phyloP scores from a whole-genome alignment of 2,113 vertebrate genomes.

The Delphinapterus leucas region DNA sequence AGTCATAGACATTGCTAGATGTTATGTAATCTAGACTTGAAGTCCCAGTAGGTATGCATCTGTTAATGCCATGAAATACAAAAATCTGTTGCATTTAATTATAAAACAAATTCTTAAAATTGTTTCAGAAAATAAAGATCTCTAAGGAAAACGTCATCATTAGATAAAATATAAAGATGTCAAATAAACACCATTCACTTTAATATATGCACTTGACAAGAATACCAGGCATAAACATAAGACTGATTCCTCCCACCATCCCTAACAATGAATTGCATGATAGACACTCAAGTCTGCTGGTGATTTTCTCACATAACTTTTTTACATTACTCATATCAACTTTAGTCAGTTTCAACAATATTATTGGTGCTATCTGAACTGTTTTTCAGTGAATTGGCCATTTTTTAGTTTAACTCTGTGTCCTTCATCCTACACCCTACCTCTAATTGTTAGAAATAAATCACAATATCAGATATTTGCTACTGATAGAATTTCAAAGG shows the following conservation, averaged over 20 bases:
- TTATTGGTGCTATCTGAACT: neutral
- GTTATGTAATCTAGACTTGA: neutral
- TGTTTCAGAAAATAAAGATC: neutral
- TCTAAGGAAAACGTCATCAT: neutral
- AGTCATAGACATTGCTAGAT: neutral
- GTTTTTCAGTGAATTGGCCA: neutral
- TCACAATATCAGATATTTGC: neutral
- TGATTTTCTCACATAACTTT: neutral
- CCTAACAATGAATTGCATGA: neutral
- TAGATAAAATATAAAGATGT: neutral
- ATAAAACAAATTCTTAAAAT: neutral
- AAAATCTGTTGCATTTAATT: neutral
- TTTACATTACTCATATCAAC: neutral
- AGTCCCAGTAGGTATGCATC: neutral
- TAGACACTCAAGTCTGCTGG: neutral
- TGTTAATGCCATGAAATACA: neutral
- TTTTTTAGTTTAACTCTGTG: neutral
- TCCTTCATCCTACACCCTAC: neutral
- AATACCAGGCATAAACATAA: neutral
- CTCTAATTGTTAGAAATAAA: neutral
- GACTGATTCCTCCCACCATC: neutral
- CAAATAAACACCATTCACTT: neutral
- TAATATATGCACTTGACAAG: neutral
- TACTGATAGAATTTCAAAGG: neutral
- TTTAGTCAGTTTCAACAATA: neutral